Evolutionary conservation across 2,888 invertebrate genomes (phyloP), one percentile per base, ranked within the genome.

Genomic region (Pasiphila rectangulata): DNA sequence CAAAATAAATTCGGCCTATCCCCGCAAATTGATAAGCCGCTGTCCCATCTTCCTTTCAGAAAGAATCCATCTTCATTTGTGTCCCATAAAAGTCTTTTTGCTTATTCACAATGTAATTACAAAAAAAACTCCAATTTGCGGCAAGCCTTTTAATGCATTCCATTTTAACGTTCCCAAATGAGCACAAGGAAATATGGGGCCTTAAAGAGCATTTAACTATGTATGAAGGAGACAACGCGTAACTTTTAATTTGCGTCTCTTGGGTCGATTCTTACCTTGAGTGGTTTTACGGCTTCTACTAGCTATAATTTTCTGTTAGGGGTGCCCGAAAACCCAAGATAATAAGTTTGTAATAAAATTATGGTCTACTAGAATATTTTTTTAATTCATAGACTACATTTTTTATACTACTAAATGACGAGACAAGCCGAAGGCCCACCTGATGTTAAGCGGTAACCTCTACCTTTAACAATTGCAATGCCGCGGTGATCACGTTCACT

Each of bases 141-240:
- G 70, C 71, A 78, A 76, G 73, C 75, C 75, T 80, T n/a, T 79
- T 81, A 79, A 78, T 77, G 71, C 70, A 75, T 82, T 79, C 75
- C 74, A 79, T 79, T 81, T 78, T 77, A 80, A 76, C 71, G 75
- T 69, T 74, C 72, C 75, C 69, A 76, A 79, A 83, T 77, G 75
- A 75, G 67, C 67, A 75, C 70, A 72, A 75, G 76, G 73, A 83
- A 84, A 83, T 83, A 83, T 79, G 76, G 75, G 61, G 63, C 72
- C 79, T 80, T 83, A 79, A 83, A 82, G 71, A 84, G 75, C 72
- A 76, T 84, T 85, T 84, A 84, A 81, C 78, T 84, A 83, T 85
- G 82, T 83, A 85, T 83, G 82, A 80, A 81, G 81, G 72, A 83
- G 82, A 85, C 79, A 79, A 65, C 70, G 73, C 79, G 77, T 85